Evolutionary conservation across 2,113 vertebrate genomes (phyloP).

Genomic region (Callospermophilus lateralis): DNA sequence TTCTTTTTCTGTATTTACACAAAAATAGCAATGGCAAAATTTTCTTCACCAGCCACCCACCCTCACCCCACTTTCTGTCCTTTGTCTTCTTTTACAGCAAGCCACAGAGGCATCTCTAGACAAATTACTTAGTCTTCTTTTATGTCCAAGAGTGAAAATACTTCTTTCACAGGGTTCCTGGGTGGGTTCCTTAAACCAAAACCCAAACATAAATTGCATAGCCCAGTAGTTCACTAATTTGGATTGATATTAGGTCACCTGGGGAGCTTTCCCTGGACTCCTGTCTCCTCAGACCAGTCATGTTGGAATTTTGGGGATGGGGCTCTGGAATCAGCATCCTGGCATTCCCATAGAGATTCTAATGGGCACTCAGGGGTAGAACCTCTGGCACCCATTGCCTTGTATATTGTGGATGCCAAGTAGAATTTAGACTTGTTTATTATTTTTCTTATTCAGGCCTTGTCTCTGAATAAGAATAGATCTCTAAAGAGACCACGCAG

Average conservation of each 20-base stretch:
- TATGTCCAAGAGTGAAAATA: background rate
- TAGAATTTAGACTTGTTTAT: background rate
- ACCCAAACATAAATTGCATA: background rate
- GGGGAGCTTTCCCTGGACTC: background rate
- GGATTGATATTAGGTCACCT: background rate
- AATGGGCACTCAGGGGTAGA: background rate
- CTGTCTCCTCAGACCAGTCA: background rate
- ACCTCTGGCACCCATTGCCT: background rate
- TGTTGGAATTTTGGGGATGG: background rate
- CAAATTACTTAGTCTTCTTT: background rate
- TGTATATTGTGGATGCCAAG: background rate
- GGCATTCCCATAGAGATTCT: background rate
- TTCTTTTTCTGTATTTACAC: background rate
- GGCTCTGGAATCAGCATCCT: background rate
- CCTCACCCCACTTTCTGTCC: background rate
- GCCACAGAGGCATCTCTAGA: background rate
- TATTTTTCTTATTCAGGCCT: background rate
- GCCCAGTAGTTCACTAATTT: background rate
- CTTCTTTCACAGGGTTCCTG: background rate
- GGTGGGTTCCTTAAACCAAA: background rate
- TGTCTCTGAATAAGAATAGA: background rate
- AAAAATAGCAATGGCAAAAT: background rate
- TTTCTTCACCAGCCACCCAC: background rate
- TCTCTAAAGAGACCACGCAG: background rate
- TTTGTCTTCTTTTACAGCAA: constrained; percentile 13